Base-by-base conservation (phyloP, 2,797 vertebrate species). In the Corythornis leucogaster region DNA sequence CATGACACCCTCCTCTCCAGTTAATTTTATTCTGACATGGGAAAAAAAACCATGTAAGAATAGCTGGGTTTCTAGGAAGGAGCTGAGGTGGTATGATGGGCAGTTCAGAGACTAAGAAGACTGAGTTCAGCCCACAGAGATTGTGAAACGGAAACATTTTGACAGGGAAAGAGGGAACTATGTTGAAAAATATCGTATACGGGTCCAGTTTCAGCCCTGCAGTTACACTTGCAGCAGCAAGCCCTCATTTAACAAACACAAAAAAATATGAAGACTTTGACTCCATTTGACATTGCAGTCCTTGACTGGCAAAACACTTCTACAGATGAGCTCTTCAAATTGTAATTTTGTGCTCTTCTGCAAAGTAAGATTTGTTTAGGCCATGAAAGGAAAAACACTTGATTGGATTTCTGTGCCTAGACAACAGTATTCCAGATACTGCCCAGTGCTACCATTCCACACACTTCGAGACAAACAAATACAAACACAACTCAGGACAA, bases 291-390 rank as follows among this genome's bases (percentile, higher is more conserved):
- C 83, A 87, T 28, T 83, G 43, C 69, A 83, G 58, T 26, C 66
- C 50, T 82, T 85, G 87, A 93, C 0, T 78, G 54, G 58, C 30
- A 48, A 95, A 95, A 92, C 84, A 62, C 58, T 92, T 94, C 38
- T 43, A 82, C 35, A 87, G 79, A 92, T 75, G 62, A 92, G 62
- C 57, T 89, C 66, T 93, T 78, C 66, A 83, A 76, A 87, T 59
- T 62, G 43, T 28, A 79, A 46, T 85, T 82, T 90, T 87, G 86
- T 89, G 43, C 51, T 85, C 51, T 92, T 45, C 84, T 83, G 79
- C 9, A 80, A 94, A 77, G 64, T 24, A 89, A 75, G 43, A 68
- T 92, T 75, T 85, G 69, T 83, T 96, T 66, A 85, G 54, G 50
- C 43, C 10, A 0, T 18, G 54, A 85, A 93, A 46, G 78, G 75